Evolutionary conservation across 1,140 invertebrate species (phyloP).

Genomic region (Pseudomyrmex gracilis): DNA sequence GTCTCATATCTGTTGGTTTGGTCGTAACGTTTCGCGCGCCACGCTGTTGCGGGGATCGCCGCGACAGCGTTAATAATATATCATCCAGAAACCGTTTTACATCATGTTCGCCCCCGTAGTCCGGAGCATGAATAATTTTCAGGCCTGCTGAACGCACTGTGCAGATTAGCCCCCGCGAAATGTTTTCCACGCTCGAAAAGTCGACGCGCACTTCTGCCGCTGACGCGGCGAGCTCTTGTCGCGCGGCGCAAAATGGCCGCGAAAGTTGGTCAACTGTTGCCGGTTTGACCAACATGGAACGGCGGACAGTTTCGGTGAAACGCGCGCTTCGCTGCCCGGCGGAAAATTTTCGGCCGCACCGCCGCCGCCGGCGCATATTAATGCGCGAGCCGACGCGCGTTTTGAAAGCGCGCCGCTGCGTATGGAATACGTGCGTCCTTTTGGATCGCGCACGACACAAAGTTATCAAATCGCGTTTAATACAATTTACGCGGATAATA

Average conservation of each 20-base stretch:
- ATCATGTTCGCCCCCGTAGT: conserved; percentile 45
- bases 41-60: conserved; percentile 22
- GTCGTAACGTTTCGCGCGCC: conserved; percentile 44
- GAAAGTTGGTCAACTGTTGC: conserved; percentile 72
- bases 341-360: conserved; percentile 43
- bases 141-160: conserved; percentile 55
- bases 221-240: conserved; percentile 62
- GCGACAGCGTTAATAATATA: conserved; percentile 61
- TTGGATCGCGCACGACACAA: not conserved
- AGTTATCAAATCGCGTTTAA: conserved; percentile 41
- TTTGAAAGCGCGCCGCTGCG: conserved; percentile 2
- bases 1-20: conserved; percentile 61
- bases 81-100: conserved; percentile 56
- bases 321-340: conserved; percentile 6
- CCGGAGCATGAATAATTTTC: conserved; percentile 62
- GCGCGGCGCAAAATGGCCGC: conserved; percentile 51
- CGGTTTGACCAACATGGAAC: conserved; percentile 48
- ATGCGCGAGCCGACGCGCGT: conserved; percentile 26
- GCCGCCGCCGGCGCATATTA: conserved; percentile 32
- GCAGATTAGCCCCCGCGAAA: conserved; percentile 58
- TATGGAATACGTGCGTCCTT: not conserved
- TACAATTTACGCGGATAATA: conserved; percentile 29
- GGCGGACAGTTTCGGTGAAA: conserved; percentile 66
- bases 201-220: conserved; percentile 60
- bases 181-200: conserved; percentile 71